phyloP scores from a whole-genome alignment of 37 sponge, comb jelly and placozoan genomes.

The Halisarca cf. caerulea region DNA sequence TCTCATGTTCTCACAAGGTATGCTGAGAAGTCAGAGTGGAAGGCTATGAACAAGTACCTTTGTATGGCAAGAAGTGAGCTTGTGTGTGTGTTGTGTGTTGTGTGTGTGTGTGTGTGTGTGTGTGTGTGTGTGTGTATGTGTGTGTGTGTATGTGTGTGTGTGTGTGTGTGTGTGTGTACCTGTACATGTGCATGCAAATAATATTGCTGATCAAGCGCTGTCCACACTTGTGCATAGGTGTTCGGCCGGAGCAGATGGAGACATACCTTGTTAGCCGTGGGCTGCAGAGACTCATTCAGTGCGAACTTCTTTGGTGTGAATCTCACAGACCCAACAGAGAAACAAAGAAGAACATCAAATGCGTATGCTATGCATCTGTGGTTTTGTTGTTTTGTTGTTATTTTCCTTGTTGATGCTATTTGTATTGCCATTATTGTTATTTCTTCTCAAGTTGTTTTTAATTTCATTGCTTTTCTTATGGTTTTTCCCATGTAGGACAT shows the following conservation, averaged over 20 bases:
- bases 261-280: constrained; percentile 57
- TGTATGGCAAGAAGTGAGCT: constrained; percentile 35
- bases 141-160: too few relatives aligned
- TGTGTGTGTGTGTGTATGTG: too few relatives aligned
- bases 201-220: not conserved
- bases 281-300: constrained; percentile 49
- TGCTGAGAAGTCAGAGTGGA: constrained; percentile 37
- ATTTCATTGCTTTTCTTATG: not conserved
- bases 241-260: constrained; percentile 41
- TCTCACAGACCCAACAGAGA: not conserved
- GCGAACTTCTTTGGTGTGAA: constrained; percentile 35
- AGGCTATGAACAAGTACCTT: constrained; percentile 26
- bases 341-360: constrained; percentile 1
- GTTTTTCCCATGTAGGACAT: too few relatives aligned
- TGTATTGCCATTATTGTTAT: too few relatives aligned
- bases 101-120: too few relatives aligned
- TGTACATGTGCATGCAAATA: not conserved
- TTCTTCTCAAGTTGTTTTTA: too few relatives aligned
- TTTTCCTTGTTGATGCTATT: too few relatives aligned
- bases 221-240: constrained; percentile 2
- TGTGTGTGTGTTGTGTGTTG: too few relatives aligned
- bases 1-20: constrained; percentile 52
- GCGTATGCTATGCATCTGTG: too few relatives aligned
- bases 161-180: too few relatives aligned
- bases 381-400: not conserved